These are phyloP conservation scores for Dione vanillae DNA, from an alignment of 2,888 invertebrate species.

Conservation along the genomic window DNA sequence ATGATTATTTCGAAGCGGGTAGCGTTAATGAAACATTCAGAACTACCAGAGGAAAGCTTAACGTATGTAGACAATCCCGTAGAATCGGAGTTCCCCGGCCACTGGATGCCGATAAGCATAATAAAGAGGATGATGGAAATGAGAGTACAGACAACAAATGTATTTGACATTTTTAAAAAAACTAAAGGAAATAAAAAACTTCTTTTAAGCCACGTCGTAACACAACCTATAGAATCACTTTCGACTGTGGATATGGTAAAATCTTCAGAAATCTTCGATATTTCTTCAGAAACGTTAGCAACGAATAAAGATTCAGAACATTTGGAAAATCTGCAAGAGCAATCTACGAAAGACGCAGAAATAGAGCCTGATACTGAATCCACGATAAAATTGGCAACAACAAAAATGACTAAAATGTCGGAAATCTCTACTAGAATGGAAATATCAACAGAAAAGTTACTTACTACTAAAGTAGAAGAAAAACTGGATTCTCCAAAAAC, in stretches of 20 bases:
- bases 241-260: neutral
- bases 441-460: neutral
- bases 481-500: slow-evolving; percentile 5
- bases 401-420: neutral
- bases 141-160: slow-evolving; percentile 47
- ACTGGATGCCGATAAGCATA: slow-evolving; percentile 60
- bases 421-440: neutral
- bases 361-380: neutral
- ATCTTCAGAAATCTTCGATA: neutral
- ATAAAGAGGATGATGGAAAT: slow-evolving; percentile 58
- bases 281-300: neutral
- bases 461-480: neutral
- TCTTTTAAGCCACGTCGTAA: neutral
- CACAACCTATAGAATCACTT: neutral
- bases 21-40: slow-evolving; percentile 49
- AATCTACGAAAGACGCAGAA: neutral
- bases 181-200: neutral
- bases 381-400: neutral
- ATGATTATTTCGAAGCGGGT: slow-evolving; percentile 49
- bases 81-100: slow-evolving; percentile 60
- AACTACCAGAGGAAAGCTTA: slow-evolving; percentile 50
- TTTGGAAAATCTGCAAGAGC: neutral
- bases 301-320: neutral
- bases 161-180: slow-evolving; percentile 24
- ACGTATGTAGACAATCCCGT: slow-evolving; percentile 61